These are phyloP conservation scores for Physocephala rufipes DNA, from an alignment of 2,888 invertebrate species.

Conservation along the genomic window DNA sequence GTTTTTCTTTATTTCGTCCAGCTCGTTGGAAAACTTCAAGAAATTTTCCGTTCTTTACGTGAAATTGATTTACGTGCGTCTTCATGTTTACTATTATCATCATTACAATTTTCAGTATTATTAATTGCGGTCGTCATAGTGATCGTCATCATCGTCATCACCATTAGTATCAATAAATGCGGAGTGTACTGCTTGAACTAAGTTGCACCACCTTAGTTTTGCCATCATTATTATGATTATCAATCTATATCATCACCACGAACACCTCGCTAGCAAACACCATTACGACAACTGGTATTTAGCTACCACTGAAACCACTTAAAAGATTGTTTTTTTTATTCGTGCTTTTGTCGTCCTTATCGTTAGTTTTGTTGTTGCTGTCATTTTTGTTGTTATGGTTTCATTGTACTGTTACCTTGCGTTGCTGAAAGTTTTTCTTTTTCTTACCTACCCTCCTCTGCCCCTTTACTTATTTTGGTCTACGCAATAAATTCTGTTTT, in stretches of 20 bases:
- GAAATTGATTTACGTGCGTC: conserved; percentile 33
- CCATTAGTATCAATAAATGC: not conserved
- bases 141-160: not conserved
- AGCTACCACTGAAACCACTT: conserved; percentile 15
- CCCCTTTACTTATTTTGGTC: not conserved
- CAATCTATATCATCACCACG: conserved; percentile 29
- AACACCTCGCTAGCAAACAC: conserved; percentile 4
- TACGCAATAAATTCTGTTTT: conserved; percentile 17
- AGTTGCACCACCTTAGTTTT: conserved; percentile 21
- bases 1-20: conserved; percentile 1
- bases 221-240: not conserved
- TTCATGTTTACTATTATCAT: not conserved
- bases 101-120: too few relatives aligned
- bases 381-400: conserved; percentile 26
- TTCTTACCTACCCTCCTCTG: not conserved
- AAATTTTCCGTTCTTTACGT: conserved; percentile 23
- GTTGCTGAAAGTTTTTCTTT: not conserved
- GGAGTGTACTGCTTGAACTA: conserved; percentile 1
- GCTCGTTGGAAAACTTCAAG: conserved; percentile 2
- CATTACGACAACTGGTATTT: too few relatives aligned
- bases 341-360: not conserved
- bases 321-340: conserved; percentile 29
- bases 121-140: too few relatives aligned
- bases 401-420: not conserved
- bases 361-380: conserved; percentile 13